Conservation (phyloP, 2,113 vertebrate genomes). For the Zosterops pallidus region DNA sequence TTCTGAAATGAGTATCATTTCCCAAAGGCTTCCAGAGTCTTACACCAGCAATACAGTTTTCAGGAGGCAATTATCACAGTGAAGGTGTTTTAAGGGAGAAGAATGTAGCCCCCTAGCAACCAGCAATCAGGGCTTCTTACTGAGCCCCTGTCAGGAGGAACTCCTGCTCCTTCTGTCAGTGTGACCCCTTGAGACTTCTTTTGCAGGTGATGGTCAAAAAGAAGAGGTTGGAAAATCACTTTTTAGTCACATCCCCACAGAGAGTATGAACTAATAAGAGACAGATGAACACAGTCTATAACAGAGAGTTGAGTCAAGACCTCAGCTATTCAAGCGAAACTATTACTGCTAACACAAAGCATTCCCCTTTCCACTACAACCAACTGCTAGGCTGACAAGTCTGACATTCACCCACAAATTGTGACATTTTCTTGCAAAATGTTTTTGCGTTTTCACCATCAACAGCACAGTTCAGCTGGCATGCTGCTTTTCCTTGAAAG, state of each 20-base stretch:
- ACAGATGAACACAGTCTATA: not conserved
- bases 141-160: not conserved
- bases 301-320: not conserved
- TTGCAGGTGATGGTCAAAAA: not conserved
- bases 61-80: not conserved
- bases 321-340: not conserved
- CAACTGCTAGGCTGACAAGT: not conserved
- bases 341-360: not conserved
- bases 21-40: not conserved
- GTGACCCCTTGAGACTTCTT: not conserved
- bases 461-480: rapidly evolving
- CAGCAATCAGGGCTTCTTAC: not conserved
- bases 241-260: not conserved
- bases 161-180: not conserved
- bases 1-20: not conserved
- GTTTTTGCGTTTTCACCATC: not conserved
- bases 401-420: not conserved
- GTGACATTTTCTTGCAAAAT: not conserved
- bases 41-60: not conserved
- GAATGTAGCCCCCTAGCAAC: not conserved
- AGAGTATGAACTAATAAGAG: not conserved
- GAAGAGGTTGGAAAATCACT: not conserved
- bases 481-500: not conserved
- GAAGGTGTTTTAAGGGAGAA: not conserved
- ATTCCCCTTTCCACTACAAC: not conserved